Percentiles rank a stretch among this genome's conserved stretches.
Conservation (phyloP, 2,888 invertebrate species). For the Zygogramma bicolorata region DNA sequence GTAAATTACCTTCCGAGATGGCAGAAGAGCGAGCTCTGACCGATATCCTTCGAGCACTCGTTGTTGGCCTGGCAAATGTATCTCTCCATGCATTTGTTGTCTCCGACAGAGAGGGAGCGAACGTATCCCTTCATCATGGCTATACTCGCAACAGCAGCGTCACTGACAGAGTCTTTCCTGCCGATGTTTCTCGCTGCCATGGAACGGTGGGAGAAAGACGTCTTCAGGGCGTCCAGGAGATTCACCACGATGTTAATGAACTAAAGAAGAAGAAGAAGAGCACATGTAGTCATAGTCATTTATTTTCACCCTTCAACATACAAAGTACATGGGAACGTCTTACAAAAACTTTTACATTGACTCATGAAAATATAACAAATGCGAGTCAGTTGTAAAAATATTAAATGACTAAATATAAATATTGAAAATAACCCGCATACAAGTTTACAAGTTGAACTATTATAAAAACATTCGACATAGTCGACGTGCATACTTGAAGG, state of each 20-base stretch:
- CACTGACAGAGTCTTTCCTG: constrained; percentile 89
- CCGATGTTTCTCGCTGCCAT: constrained; percentile 87
- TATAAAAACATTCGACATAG: too few species aligned
- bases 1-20: constrained; percentile 93
- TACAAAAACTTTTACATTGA: too few species aligned
- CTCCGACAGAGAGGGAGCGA: constrained; percentile 80
- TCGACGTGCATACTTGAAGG: too few species aligned
- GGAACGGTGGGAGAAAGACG: constrained; percentile 92
- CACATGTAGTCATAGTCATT: too few species aligned
- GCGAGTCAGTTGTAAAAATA: too few species aligned
- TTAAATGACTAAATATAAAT: too few species aligned
- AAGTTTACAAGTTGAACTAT: too few species aligned
- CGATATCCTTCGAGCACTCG: constrained; percentile 86
- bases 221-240: constrained; percentile 90
- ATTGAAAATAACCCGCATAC: too few species aligned
- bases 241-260: constrained; percentile 94
- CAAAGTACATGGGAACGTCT: too few species aligned
- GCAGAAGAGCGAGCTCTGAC: constrained; percentile 88
- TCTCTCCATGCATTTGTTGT: constrained; percentile 87
- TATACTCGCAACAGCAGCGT: constrained; percentile 89
- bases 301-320: too few species aligned
- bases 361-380: too few species aligned
- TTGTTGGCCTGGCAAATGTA: constrained; percentile 91
- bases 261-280: constrained; percentile 70
- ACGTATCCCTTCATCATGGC: constrained; percentile 92